Evolutionary conservation across 2,888 invertebrate genomes (phyloP), one percentile per base, ranked within the genome.

Genomic region (Myopa testacea): DNA sequence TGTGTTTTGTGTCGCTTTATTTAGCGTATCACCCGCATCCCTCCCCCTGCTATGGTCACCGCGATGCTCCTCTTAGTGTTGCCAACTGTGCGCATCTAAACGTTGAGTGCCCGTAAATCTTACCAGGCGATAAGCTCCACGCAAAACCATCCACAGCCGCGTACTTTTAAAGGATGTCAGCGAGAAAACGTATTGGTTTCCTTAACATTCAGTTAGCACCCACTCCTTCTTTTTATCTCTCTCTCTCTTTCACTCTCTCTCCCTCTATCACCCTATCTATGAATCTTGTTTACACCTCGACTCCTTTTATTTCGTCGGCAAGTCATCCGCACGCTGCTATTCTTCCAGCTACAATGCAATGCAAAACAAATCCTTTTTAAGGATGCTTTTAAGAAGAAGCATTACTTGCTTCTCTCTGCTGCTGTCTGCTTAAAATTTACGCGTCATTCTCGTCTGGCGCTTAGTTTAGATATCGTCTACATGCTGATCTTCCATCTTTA

Each of bases 361-460:
- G 73, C 19, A 63, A 73, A 73, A 63, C 62, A 73, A 73, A 63
- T 73, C 73, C 62, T 50, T 63, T 73, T 73, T 37, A 73, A 63
- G 45, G 45, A 19, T 62, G 7, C 50, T 73, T 63, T 73, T 63
- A 45, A 45, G 45, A 10, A 6, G 45, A 45, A 45, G 45, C 10
- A 16, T n/a, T 67, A 37, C 4, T n/a, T n/a, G 8, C 67, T 16
- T n/a, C 40, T 37, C 34, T 38, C 1, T 40, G 34, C 40, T 38
- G 38, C 37, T 19, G 45, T 40, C 38, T 40, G 67, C 67, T 38
- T 40, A 10, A 14, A 40, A 19, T 40, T 45, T 38, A 16, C 40
- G 40, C 40, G 37, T 67, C n/a, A 63, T 26, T 26, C 45, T 45
- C 45, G 14, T n/a, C 14, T 37, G 37, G 37, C 63, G 12, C 34